Base-by-base conservation (phyloP, 2,113 vertebrate genomes). In the Podarcis muralis region DNA sequence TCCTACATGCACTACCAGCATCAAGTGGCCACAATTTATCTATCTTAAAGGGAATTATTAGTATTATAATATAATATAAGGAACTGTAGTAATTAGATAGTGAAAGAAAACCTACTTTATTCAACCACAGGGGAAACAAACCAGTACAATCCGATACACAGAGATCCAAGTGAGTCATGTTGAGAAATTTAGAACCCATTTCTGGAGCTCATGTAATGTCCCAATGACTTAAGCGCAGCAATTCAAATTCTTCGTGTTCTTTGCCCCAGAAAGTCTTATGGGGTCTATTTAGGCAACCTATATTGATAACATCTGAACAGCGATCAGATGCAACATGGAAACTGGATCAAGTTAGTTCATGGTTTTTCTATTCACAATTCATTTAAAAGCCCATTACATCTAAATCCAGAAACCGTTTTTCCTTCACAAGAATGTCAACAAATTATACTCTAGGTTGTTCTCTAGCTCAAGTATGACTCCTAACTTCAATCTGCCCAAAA, bases 41-140 rank as follows among this genome's bases (percentile, higher is more conserved):
- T 20, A n/a, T 16, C 3, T 0, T 1, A 53, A 48, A 43, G 30
- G 0, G 2, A 1, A n/a, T 85, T 30, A 18, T 0, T 0, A 71
- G 53, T 35, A 85, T 4, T 1, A 75, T 27, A 1, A 20, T 1
- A 75, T 27, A 1, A 20, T n/a, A 37, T 81, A 35, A 78, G 1
- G 40, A 57, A 59, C 35, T n/a, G 27, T 0, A 76, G 82, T 78
- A 57, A 4, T 76, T 32, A 2, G 11, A 1, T 3, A 66, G 2
- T 0, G 20, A 32, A 43, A 88, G 30, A 18, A 72, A 80, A 48
- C n/a, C 8, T 35, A 6, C 0, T 75, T 83, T 81, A 69, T 20
- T 74, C 5, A 81, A 8, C 57, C 78, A 25, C 11, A 79, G 84
- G 1, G 0, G 35, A 62, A 32, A 48, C 62, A 43, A 0, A 12